Percentiles rank a stretch among this genome's conserved stretches.
phyloP scores from a whole-genome alignment of 2,797 vertebrate species.

The Peromyscus melanophrys region DNA sequence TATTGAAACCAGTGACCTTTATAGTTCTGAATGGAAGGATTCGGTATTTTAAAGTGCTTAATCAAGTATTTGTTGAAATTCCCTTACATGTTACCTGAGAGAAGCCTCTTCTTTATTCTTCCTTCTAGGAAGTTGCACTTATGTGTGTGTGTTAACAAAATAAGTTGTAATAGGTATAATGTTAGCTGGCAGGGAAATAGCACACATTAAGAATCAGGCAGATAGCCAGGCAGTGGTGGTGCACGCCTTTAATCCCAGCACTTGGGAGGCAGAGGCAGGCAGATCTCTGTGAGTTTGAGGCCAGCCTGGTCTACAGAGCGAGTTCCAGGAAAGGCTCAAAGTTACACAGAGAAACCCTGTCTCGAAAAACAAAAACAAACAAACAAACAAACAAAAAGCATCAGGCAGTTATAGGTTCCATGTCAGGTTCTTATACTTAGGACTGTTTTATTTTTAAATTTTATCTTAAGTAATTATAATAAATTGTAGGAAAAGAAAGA shows the following conservation, averaged over 20 bases:
- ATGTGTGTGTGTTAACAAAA: slow-evolving; percentile 44
- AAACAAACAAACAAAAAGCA: too few species aligned
- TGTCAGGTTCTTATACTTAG: slow-evolving; percentile 21
- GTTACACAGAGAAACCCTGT: too few species aligned
- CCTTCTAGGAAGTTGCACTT: slow-evolving; percentile 42
- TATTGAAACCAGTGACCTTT: not conserved
- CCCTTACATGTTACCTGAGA: slow-evolving; percentile 8
- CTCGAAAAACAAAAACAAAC: too few species aligned
- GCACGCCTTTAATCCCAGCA: too few species aligned
- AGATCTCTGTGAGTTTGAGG: too few species aligned
- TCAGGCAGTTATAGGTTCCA: not conserved
- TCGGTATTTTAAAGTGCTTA: slow-evolving; percentile 43
- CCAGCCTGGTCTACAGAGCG: too few species aligned
- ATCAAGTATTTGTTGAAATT: slow-evolving; percentile 2
- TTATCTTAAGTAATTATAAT: slow-evolving; percentile 55
- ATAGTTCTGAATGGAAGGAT: slow-evolving; percentile 18
- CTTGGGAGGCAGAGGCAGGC: too few species aligned
- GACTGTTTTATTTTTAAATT: slow-evolving; percentile 43
- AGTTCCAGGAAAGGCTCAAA: too few species aligned
- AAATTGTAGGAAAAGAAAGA: slow-evolving; percentile 10
- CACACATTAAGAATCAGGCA: not conserved
- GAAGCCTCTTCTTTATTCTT: slow-evolving; percentile 4
- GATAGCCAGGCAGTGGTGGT: too few species aligned
- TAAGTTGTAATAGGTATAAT: not conserved
- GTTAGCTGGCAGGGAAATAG: not conserved